Conservation (phyloP, 2,888 invertebrate species). For the Dione juno region DNA sequence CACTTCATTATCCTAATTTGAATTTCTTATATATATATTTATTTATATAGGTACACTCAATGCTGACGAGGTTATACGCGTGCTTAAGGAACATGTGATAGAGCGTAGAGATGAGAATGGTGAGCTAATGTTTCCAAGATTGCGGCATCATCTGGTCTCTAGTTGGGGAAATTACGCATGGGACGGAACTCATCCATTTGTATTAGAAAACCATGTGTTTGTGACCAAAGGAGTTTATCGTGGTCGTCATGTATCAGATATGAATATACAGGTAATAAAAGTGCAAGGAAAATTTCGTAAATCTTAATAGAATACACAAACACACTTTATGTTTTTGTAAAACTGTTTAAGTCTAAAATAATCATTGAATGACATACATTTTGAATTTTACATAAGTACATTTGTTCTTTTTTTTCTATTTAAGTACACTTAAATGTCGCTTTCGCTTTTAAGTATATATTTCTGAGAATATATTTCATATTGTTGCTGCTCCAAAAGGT, state of each 20-base stretch:
- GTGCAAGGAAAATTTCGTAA: neutral
- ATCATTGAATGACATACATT: too few species aligned
- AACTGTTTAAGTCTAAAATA: too few species aligned
- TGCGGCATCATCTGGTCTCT: constrained; percentile 86
- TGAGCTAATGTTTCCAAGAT: constrained; percentile 85
- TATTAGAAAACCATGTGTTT: constrained; percentile 88
- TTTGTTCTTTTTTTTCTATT: too few species aligned
- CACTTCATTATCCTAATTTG: too few species aligned
- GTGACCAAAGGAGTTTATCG: constrained; percentile 86
- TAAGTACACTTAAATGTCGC: too few species aligned
- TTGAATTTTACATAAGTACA: too few species aligned
- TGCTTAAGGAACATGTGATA: constrained; percentile 76
- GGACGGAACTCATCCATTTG: constrained; percentile 83
- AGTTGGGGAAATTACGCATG: constrained; percentile 92
- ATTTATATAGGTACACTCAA: constrained; percentile 71
- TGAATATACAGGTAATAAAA: constrained; percentile 87
- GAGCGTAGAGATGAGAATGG: constrained; percentile 84
- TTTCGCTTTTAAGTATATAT: too few species aligned
- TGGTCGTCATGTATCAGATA: constrained; percentile 87
- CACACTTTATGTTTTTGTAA: neutral
- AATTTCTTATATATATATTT: neutral
- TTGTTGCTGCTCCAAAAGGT: too few species aligned
- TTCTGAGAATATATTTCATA: too few species aligned
- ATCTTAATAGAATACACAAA: neutral
- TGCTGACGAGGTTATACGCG: constrained; percentile 79